phyloP scores from a whole-genome alignment of 2,797 vertebrate genomes.

The Sebastes taczanowskii region DNA sequence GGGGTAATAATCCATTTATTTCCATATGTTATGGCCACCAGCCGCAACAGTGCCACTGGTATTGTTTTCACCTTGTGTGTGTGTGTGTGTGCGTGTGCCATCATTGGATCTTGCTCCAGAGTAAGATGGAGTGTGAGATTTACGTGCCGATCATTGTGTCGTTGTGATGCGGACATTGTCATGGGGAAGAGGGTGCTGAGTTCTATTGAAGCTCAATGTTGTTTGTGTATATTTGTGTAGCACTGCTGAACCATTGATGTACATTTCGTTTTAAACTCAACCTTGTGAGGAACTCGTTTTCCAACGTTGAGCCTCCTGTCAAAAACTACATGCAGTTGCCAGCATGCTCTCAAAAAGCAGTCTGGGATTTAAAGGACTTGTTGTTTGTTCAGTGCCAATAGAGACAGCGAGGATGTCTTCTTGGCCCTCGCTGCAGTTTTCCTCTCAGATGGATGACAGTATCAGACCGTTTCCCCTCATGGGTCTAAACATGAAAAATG shows the following conservation, averaged over 20 bases:
- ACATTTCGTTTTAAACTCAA: background rate
- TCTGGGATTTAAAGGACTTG: background rate
- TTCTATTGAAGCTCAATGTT: background rate
- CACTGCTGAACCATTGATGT: background rate
- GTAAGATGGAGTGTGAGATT: background rate
- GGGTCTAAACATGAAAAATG: conserved; percentile 83
- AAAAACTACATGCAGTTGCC: background rate
- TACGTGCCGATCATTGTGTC: background rate
- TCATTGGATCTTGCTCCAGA: background rate
- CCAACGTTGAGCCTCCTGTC: background rate
- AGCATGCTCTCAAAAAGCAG: background rate
- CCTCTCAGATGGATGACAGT: conserved; percentile 80
- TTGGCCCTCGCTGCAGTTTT: conserved; percentile 52
- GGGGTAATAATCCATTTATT: background rate
- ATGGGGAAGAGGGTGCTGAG: background rate
- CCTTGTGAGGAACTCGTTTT: background rate
- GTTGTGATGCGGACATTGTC: background rate
- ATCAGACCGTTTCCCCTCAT: conserved; percentile 73
- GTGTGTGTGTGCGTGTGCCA: no score
- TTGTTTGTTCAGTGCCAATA: conserved; percentile 7
- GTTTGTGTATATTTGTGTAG: background rate
- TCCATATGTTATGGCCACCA: background rate
- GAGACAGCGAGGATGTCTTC: conserved; percentile 21
- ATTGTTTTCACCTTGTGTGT: no score
- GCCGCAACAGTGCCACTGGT: no score